Evolutionary conservation across 2,113 vertebrate species (phyloP).

Genomic region (Phycodurus eques): DNA sequence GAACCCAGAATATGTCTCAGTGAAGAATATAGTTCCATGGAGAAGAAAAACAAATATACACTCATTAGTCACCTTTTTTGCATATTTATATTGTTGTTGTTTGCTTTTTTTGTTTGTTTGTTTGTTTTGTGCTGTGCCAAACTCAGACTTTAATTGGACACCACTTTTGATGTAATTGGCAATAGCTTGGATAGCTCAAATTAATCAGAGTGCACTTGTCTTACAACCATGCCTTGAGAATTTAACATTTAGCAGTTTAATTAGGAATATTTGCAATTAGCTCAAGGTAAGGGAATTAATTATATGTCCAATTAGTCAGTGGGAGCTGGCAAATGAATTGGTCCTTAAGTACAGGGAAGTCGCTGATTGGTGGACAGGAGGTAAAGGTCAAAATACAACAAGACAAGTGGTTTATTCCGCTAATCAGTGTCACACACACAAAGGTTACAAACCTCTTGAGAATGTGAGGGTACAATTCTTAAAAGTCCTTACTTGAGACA

Average conservation of each 20-base stretch:
- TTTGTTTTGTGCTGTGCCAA: neutral
- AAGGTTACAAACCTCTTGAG: neutral
- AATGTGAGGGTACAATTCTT: neutral
- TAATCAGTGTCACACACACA: neutral
- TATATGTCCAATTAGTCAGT: conserved; percentile 19
- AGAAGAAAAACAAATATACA: neutral
- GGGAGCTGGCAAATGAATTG: conserved; percentile 16
- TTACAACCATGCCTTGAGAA: conserved; percentile 15
- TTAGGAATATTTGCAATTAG: conserved; percentile 22
- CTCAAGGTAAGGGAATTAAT: conserved; percentile 38
- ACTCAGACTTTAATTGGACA: conserved; percentile 6
- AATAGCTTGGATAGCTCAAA: conserved; percentile 25
- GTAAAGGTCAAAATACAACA: neutral
- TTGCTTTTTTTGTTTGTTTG: neutral
- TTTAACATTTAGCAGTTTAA: conserved; percentile 38
- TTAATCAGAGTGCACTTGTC: conserved; percentile 33
- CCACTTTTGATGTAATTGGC: conserved; percentile 17
- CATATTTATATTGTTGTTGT: neutral
- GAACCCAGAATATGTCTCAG: neutral
- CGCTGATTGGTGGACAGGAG: conserved; percentile 8
- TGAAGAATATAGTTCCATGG: neutral
- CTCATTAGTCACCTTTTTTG: neutral
- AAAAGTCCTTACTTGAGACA: neutral
- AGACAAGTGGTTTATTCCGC: neutral
- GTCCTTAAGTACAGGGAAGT: conserved; percentile 19